Evolutionary conservation across 2,113 vertebrate genomes (phyloP).

Genomic region (Clarias macrocephalus): DNA sequence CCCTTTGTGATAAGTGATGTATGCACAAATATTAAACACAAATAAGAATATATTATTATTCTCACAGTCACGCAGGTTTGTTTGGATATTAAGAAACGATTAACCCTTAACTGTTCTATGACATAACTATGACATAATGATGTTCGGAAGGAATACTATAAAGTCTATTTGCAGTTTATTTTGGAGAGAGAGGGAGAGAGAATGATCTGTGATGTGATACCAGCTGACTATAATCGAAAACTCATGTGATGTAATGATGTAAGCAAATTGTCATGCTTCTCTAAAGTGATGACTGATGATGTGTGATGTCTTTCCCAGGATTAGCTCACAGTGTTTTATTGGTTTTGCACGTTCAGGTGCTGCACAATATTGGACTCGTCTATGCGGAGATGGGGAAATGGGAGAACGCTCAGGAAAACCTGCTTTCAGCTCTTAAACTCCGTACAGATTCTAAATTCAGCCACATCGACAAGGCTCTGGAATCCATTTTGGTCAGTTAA

Average conservation of each 20-base stretch:
- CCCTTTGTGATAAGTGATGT: background rate
- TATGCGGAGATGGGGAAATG: constrained; percentile 79
- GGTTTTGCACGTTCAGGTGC: constrained; percentile 71
- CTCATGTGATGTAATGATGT: background rate
- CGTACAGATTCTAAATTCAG: constrained; percentile 83
- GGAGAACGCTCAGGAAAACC: constrained; percentile 84
- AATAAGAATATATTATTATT: background rate
- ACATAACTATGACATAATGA: background rate
- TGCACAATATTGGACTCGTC: constrained; percentile 84
- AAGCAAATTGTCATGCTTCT: background rate
- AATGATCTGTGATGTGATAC: background rate
- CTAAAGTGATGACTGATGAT: background rate
- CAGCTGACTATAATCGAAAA: background rate
- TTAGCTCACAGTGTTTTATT: background rate
- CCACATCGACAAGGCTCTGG: constrained; percentile 84
- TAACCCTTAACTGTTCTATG: background rate
- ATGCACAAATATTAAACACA: background rate
- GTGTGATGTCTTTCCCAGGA: background rate
- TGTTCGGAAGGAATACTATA: background rate
- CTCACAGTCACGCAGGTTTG: background rate
- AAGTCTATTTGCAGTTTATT: background rate
- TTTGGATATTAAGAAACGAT: background rate
- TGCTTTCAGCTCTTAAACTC: constrained; percentile 75
- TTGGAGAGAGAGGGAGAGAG: background rate
- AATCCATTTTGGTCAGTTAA: constrained; percentile 81